Conservation (phyloP, 2,113 vertebrate species). For the Aspiorhynchus laticeps region DNA sequence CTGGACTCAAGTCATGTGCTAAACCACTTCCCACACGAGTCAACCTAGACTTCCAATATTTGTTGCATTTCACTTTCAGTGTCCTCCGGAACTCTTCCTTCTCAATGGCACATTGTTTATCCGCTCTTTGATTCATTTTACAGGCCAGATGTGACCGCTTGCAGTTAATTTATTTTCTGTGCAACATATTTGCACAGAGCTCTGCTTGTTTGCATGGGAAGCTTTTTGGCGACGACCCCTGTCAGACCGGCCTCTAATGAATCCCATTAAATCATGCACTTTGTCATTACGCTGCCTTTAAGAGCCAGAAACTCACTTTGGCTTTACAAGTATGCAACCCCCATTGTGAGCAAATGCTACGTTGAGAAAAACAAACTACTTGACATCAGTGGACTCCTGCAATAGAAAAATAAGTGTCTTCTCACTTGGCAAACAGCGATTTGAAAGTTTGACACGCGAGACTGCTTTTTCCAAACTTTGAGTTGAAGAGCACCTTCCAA, state of each 20-base stretch:
- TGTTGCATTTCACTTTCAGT: constrained; percentile 34
- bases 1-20: not conserved
- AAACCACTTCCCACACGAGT: not conserved
- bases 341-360: constrained; percentile 40
- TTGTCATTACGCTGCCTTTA: constrained; percentile 35
- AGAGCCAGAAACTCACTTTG: constrained; percentile 33
- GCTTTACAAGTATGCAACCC: constrained; percentile 6
- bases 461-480: constrained; percentile 3
- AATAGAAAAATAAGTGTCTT: not conserved
- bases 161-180: constrained; percentile 47
- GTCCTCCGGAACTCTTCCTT: constrained; percentile 27
- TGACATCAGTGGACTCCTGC: constrained; percentile 30
- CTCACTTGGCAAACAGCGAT: not conserved
- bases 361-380: constrained; percentile 44
- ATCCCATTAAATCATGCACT: constrained; percentile 44
- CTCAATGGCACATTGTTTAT: constrained; percentile 35
- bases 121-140: constrained; percentile 38
- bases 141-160: constrained; percentile 51
- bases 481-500: constrained; percentile 42
- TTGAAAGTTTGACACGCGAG: constrained; percentile 6
- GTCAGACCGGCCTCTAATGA: constrained; percentile 43
- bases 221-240: constrained; percentile 25
- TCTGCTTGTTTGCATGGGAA: constrained; percentile 17
- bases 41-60: not conserved
- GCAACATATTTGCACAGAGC: constrained; percentile 43